Base-by-base conservation (phyloP, 2,888 invertebrate species). In the Drosophila subsilvestris region DNA sequence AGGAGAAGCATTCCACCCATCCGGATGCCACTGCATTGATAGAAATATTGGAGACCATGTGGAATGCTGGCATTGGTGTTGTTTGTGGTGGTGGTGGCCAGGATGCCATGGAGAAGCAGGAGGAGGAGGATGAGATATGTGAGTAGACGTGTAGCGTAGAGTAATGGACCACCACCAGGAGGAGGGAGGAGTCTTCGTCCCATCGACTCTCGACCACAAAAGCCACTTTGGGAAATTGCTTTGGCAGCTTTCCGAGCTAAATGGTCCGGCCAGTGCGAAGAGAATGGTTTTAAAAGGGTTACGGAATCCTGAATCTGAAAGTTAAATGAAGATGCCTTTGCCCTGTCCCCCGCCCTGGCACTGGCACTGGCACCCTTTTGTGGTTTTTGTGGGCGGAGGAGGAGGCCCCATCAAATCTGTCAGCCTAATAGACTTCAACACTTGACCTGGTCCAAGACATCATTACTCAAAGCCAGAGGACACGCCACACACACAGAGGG, bases 181-280 rank as follows among this genome's bases (percentile, higher is more conserved):
- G 25, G 6, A 25, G 25, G 18, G 42, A 42, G n/a, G 12, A 25
- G 42, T 25, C n/a, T 42, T n/a, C 22, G 2, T 27, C 14, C 20
- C 20, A 32, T 32, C 32, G 32, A 2, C 20, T 45, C 37, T 32
- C 32, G 22, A 25, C 37, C 32, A 25, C 57, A 57, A 57, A 56
- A 67, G 65, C 72, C 86, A 85, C 83, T 84, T 85, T 66, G 63
- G 50, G 44, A 85, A 82, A 85, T 84, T 84, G 78, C 71, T 60
- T 44, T 37, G 37, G 37, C n/a, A 14, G 37, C 7, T 6, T n/a
- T 14, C 2, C 37, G 14, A 18, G 32, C 44, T 22, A n/a, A 48
- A 29, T 17, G 17, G 22, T 3, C 32, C 5, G 17, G 25, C 17
- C 10, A n/a, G 12, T 9, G 56, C 7, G 22, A 9, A 18, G 45